Evolutionary conservation across 2,113 vertebrate genomes (phyloP), one percentile per base, ranked within the genome.

Genomic region (Onychostruthus taczanowskii): DNA sequence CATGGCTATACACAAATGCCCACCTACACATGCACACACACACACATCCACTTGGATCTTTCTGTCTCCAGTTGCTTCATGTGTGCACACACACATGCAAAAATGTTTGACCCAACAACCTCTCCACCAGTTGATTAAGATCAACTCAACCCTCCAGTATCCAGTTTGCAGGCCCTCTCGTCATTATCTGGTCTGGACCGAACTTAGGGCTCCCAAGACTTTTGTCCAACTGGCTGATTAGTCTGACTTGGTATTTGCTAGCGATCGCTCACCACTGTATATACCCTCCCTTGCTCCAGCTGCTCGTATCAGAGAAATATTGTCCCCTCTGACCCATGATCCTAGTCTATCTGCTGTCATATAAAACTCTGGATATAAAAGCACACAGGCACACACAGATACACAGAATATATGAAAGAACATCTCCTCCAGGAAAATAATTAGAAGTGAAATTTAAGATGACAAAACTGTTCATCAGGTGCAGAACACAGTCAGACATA

Each of bases 1-100:
- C 33, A 20, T n/a, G 10, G 11, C 8, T 27, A 3, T 6, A 20
- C 6, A 55, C 9, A 13, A 20, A 24, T 0, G 0, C 2, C 8
- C 20, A 30, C 44, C 16, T n/a, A 43, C 33, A 70, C 20, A 31
- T 3, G 6, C 31, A 15, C 11, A 11, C 8, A 6, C 23, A 35
- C 26, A 10, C 39, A 19, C 3, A 52, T 11, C 5, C 30, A 12
- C 18, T 47, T 84, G 58, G 22, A 46, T 66, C 16, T 46, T 62
- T 17, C 47, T 30, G 7, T 67, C 30, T 84, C 47, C 30, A 46
- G 14, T 8, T 80, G n/a, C 22, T 20, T 68, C 16, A 6, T 27
- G 7, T 0, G 0, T 37, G 9, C n/a, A 52, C 12, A 56, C 11
- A 46, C 9, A 37, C 13, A 39, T 3, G 4, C 7, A 73, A 31